Evolutionary conservation across 1,140 invertebrate genomes (phyloP).

Genomic region (Plectrocnemia conspersa): DNA sequence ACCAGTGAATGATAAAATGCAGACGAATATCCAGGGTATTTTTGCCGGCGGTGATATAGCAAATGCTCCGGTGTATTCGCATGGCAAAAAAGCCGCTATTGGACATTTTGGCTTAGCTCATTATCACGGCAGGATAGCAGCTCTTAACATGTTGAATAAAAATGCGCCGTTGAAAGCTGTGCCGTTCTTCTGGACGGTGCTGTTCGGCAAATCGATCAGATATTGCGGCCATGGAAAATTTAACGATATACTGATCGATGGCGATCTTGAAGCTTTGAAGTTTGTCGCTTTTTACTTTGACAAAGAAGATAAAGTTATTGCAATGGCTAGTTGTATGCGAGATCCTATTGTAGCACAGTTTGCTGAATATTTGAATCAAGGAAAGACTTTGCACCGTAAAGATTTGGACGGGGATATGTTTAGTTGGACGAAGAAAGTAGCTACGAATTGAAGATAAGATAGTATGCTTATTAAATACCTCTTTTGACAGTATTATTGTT

Average conservation of each 20-base stretch:
- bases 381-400: conserved; percentile 58
- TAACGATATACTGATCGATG: conserved; percentile 69
- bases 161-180: conserved; percentile 61
- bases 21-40: conserved; percentile 72
- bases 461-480: too few relatives aligned
- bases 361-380: conserved; percentile 68
- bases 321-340: conserved; percentile 70
- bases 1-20: conserved; percentile 66
- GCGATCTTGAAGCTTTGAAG: conserved; percentile 70
- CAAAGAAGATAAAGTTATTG: conserved; percentile 68
- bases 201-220: conserved; percentile 83
- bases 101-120: conserved; percentile 90
- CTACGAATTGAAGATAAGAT: too few relatives aligned
- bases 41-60: conserved; percentile 90
- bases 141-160: conserved; percentile 72
- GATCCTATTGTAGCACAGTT: conserved; percentile 85
- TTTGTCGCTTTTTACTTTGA: conserved; percentile 83
- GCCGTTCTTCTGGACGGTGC: conserved; percentile 89
- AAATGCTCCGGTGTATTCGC: conserved; percentile 75
- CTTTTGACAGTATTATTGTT: too few relatives aligned
- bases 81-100: conserved; percentile 61
- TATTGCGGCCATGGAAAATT: conserved; percentile 79
- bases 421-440: conserved; percentile 53
- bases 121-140: conserved; percentile 82
- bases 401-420: conserved; percentile 57